Evolutionary conservation across 2,888 invertebrate genomes (phyloP).

Genomic region (Lysandra bellargus): DNA sequence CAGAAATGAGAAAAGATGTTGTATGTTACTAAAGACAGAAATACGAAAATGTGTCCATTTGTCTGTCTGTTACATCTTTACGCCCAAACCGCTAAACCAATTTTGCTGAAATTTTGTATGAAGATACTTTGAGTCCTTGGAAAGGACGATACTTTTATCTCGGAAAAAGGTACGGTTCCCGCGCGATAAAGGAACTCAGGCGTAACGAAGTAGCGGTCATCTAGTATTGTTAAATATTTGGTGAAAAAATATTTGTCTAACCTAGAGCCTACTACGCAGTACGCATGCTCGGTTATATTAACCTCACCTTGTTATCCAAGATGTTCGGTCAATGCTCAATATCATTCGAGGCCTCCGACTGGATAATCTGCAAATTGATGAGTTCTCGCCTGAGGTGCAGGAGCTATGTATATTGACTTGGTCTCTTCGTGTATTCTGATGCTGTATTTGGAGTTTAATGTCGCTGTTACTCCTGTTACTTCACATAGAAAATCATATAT

Average conservation of each 20-base stretch:
- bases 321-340: conserved; percentile 24
- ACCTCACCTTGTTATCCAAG: conserved; percentile 19
- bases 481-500: too few species aligned
- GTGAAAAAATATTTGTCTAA: neutral
- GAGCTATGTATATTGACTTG: neutral
- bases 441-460: neutral
- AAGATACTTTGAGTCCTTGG: too few species aligned
- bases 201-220: too few species aligned
- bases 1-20: too few species aligned
- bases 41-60: too few species aligned
- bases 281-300: conserved; percentile 8
- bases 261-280: neutral
- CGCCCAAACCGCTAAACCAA: too few species aligned
- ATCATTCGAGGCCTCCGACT: conserved; percentile 11
- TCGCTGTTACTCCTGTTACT: neutral
- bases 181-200: too few species aligned
- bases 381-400: conserved; percentile 8
- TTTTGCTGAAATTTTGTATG: too few species aligned
- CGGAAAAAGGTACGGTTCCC: too few species aligned
- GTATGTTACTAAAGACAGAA: too few species aligned
- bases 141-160: too few species aligned
- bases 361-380: conserved; percentile 26
- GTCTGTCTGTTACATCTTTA: too few species aligned
- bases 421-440: neutral
- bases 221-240: neutral